These are phyloP conservation scores for Ramphastos sulfuratus DNA, from an alignment of 2,113 vertebrate genomes.

Conservation along the genomic window DNA sequence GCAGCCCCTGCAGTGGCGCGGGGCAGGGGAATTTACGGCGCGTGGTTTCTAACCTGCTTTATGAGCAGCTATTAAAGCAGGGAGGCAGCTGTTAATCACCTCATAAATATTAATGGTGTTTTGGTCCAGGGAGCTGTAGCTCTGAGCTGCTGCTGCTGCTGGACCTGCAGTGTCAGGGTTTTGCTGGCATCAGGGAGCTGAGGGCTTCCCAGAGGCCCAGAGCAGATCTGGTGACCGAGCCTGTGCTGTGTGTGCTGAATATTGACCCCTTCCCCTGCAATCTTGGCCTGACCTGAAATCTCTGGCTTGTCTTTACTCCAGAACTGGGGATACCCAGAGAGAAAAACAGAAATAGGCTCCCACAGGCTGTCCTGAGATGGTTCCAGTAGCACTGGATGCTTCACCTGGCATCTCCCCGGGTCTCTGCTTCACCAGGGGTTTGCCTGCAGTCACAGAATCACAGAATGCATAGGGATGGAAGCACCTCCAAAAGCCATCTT, in stretches of 20 bases:
- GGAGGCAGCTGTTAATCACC: not conserved
- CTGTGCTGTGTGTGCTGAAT: not conserved
- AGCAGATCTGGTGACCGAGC: not conserved
- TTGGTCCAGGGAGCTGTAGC: not conserved
- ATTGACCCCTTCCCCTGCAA: not conserved
- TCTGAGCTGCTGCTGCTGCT: not conserved
- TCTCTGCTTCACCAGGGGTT: no score
- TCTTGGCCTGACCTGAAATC: no score
- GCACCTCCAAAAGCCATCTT: no score
- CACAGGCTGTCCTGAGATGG: no score
- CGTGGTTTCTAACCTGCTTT: not conserved
- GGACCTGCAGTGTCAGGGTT: not conserved
- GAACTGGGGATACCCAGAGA: no score
- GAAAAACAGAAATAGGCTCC: no score
- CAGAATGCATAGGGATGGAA: no score
- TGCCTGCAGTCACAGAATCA: not conserved
- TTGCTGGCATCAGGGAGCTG: not conserved
- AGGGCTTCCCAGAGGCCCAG: not conserved
- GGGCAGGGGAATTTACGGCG: not conserved
- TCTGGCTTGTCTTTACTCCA: no score
- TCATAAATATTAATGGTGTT: slow-evolving; percentile 33
- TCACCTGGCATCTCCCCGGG: no score
- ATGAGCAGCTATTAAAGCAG: not conserved
- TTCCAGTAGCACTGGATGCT: no score
- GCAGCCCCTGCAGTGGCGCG: not conserved